A percentile compares a stretch with the other conserved stretches of the same genome.
These are phyloP conservation scores for Acronicta aceris DNA, from an alignment of 2,888 invertebrate species.

Conservation along the genomic window DNA sequence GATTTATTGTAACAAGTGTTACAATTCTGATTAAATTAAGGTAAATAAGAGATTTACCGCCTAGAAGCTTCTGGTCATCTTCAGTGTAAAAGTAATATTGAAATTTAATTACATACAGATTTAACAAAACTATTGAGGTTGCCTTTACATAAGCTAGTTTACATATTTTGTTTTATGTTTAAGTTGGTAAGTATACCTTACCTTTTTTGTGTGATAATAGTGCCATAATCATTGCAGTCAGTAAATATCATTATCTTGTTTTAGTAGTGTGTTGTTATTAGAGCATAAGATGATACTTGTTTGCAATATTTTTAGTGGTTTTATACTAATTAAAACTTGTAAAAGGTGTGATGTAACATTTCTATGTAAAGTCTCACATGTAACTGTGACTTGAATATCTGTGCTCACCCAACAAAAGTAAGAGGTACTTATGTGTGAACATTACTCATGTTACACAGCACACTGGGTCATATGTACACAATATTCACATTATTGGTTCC, in stretches of 20 bases:
- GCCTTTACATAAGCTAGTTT: no score
- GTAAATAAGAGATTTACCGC: no score
- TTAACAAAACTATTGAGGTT: no score
- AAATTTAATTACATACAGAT: no score
- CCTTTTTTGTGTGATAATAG: neutral
- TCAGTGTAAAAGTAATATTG: no score
- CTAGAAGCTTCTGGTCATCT: no score
- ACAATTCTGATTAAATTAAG: no score
- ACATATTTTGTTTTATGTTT: no score
- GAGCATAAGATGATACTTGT: slow-evolving; percentile 3
- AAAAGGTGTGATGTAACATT: slow-evolving; percentile 36
- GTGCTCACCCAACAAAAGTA: slow-evolving; percentile 51
- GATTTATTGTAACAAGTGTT: no score
- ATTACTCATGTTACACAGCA: slow-evolving; percentile 32
- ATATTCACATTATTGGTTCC: slow-evolving; percentile 36
- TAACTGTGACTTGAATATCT: slow-evolving; percentile 27
- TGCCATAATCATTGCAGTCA: neutral
- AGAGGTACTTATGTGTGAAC: slow-evolving; percentile 49
- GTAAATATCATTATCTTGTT: neutral
- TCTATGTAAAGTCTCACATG: slow-evolving; percentile 22
- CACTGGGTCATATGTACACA: slow-evolving; percentile 22
- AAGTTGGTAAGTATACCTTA: neutral
- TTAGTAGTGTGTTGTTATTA: neutral
- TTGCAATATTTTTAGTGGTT: slow-evolving; percentile 17
- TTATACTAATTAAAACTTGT: slow-evolving; percentile 25